A percentile compares a stretch with the other conserved stretches of the same genome.
Evolutionary conservation across 2,113 vertebrate genomes (phyloP).

Genomic region (Syngnathus floridae): DNA sequence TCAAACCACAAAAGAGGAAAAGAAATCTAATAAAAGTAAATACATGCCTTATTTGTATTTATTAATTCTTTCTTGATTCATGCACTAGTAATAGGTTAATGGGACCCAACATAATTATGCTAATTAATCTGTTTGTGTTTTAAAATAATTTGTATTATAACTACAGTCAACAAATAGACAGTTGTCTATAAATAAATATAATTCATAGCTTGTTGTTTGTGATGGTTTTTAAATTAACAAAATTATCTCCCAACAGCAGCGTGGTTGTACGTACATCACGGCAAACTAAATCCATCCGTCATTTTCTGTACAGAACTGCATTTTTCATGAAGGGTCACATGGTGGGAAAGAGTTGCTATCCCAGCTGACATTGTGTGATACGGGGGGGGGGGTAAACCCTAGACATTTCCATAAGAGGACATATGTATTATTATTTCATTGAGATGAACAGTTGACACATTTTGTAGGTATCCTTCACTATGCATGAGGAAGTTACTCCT

Average conservation of each 20-base stretch:
- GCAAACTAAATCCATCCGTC: background rate
- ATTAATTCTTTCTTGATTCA: no score
- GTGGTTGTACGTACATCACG: background rate
- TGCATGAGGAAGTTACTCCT: slow-evolving; percentile 43
- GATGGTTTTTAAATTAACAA: background rate
- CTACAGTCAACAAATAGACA: background rate
- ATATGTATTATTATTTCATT: background rate
- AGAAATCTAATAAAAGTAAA: no score
- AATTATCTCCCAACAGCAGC: no score
- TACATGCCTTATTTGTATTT: no score
- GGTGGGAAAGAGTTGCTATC: background rate
- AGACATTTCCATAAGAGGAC: no score
- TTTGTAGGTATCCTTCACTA: background rate
- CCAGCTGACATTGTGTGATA: background rate
- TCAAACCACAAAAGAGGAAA: no score
- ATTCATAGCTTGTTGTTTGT: background rate
- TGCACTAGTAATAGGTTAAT: no score
- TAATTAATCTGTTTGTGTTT: no score
- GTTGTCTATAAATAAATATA: background rate
- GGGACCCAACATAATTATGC: no score
- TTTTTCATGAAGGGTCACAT: background rate
- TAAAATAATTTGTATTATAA: no score
- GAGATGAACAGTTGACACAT: background rate
- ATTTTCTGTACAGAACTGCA: background rate
- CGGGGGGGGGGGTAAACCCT: no score